A percentile compares a stretch with the other conserved stretches of the same genome.
Evolutionary conservation across 2,888 invertebrate genomes (phyloP).

Genomic region (Dicyrtoma fusca): DNA sequence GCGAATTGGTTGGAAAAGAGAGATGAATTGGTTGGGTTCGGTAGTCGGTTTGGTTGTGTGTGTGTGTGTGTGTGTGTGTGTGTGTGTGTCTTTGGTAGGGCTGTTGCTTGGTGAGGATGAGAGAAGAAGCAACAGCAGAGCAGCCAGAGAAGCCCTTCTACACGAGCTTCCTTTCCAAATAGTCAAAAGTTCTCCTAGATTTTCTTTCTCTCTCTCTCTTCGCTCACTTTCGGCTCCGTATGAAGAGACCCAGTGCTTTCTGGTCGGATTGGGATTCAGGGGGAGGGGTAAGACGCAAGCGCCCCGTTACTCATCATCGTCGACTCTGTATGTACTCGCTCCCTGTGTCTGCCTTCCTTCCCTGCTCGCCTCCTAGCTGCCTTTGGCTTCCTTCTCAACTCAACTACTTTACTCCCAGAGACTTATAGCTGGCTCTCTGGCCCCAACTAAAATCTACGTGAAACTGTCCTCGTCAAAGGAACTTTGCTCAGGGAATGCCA

Average conservation of each 20-base stretch:
- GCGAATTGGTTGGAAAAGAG: conserved; percentile 1
- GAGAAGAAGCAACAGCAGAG: conserved; percentile 6
- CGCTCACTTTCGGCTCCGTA: conserved; percentile 2
- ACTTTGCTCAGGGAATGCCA: too few relatives aligned
- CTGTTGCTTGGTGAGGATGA: neutral
- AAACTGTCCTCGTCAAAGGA: too few relatives aligned
- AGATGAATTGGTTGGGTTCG: neutral
- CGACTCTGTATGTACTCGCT: neutral
- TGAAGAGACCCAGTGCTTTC: neutral
- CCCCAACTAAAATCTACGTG: too few relatives aligned
- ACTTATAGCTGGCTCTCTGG: too few relatives aligned
- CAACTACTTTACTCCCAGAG: too few relatives aligned
- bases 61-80: too few relatives aligned
- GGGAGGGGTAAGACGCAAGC: conserved; percentile 25
- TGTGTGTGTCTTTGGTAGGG: neutral
- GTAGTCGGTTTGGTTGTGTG: too few relatives aligned
- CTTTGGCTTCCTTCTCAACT: too few relatives aligned
- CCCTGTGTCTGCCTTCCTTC: too few relatives aligned
- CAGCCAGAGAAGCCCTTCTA: conserved; percentile 1
- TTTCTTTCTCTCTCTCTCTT: conserved; percentile 29
- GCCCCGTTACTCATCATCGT: conserved; percentile 19
- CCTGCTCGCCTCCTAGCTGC: too few relatives aligned
- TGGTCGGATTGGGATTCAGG: neutral
- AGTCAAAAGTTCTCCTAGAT: conserved; percentile 3
- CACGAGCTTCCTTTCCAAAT: conserved; percentile 6